Conservation (phyloP, 1,140 invertebrate species). For the Leucophenga varia region DNA sequence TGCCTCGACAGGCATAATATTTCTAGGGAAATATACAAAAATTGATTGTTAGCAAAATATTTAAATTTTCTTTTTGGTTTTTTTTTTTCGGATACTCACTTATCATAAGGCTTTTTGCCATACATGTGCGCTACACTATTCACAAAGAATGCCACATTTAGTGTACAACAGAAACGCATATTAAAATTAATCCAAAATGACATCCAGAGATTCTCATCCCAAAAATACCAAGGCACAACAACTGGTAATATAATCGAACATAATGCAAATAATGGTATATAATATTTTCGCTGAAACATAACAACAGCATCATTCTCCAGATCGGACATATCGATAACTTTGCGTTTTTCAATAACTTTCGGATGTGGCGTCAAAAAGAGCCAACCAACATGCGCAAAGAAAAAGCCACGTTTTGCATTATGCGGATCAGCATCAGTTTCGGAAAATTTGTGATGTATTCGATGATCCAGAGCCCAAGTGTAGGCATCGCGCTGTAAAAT, state of each 20-base stretch:
- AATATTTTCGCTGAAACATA: conserved; percentile 78
- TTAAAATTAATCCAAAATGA: conserved; percentile 85
- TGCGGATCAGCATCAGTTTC: conserved; percentile 84
- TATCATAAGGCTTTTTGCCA: conserved; percentile 87
- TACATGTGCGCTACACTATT: conserved; percentile 91
- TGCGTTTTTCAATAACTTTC: conserved; percentile 74
- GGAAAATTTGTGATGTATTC: conserved; percentile 81
- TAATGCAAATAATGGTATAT: conserved; percentile 74
- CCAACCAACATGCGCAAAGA: conserved; percentile 82
- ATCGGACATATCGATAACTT: conserved; percentile 78
- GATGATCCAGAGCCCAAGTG: conserved; percentile 77
- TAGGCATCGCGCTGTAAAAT: conserved; percentile 69
- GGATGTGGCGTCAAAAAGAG: conserved; percentile 76
- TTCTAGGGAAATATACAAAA: conserved; percentile 59
- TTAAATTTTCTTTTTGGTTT: too few relatives aligned
- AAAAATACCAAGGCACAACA: conserved; percentile 75
- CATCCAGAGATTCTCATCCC: conserved; percentile 76
- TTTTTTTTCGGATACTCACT: conserved; percentile 62
- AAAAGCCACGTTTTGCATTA: conserved; percentile 77
- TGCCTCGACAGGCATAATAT: conserved; percentile 75
- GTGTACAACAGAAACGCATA: conserved; percentile 76
- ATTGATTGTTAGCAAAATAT: not conserved
- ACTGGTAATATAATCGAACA: conserved; percentile 80
- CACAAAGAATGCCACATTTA: conserved; percentile 91
- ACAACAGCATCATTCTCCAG: conserved; percentile 81